Conservation (phyloP, 1,140 invertebrate species). For the Oedothorax gibbosus region DNA sequence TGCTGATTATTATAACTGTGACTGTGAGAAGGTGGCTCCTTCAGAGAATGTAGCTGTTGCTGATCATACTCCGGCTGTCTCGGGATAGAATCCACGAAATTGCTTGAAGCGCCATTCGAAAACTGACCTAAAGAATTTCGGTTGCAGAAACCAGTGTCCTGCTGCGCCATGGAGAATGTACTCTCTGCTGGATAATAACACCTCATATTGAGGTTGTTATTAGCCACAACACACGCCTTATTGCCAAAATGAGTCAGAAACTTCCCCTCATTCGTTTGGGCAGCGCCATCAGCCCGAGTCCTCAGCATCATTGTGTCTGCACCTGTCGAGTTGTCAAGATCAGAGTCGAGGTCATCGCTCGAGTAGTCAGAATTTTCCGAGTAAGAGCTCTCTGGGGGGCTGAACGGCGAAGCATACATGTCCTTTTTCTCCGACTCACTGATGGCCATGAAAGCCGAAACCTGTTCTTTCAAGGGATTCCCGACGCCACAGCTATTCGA, state of each 20-base stretch:
- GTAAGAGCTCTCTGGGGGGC: conserved; percentile 70
- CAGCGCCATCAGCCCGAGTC: conserved; percentile 27
- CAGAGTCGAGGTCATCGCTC: conserved; percentile 62
- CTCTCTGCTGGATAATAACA: conserved; percentile 52
- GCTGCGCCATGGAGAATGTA: conserved; percentile 39
- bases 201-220: conserved; percentile 37
- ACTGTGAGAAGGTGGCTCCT: conserved; percentile 21
- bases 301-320: neutral
- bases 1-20: conserved; percentile 11
- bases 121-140: conserved; percentile 12
- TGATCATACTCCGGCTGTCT: conserved; percentile 20
- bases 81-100: conserved; percentile 14
- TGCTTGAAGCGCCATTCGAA: conserved; percentile 19
- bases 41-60: conserved; percentile 28
- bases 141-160: conserved; percentile 45
- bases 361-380: conserved; percentile 72
- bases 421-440: conserved; percentile 60
- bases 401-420: conserved; percentile 62
- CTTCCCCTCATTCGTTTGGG: conserved; percentile 44
- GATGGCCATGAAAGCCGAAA: conserved; percentile 58
- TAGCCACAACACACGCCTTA: conserved; percentile 18
- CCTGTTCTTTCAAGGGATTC: conserved; percentile 55
- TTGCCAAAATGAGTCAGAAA: conserved; percentile 50
- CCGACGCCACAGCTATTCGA: conserved; percentile 46
- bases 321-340: conserved; percentile 38